Percentiles rank a stretch among this genome's conserved stretches.
These are phyloP conservation scores for Phalanger gymnotis DNA, from an alignment of 2,797 vertebrate genomes.

Conservation along the genomic window DNA sequence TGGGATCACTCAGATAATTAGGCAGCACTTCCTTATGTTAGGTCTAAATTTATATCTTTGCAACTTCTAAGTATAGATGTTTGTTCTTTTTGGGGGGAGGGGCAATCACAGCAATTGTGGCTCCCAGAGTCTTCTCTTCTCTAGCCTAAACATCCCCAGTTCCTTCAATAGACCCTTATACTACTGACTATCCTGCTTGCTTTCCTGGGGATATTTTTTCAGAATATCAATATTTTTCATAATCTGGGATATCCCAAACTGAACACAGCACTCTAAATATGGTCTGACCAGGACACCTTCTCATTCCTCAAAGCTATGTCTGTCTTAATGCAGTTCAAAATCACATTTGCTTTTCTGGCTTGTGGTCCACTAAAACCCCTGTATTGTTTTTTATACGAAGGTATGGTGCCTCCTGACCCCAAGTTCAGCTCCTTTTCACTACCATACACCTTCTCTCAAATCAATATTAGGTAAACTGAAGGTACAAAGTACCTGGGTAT, in stretches of 20 bases:
- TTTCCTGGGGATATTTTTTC: neutral
- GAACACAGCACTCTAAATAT: neutral
- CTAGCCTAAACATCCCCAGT: neutral
- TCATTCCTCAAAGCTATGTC: neutral
- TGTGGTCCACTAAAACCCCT: neutral
- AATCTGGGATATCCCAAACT: neutral
- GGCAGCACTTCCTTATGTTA: neutral
- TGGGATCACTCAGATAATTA: neutral
- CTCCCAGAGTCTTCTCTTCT: neutral
- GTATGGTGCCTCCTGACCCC: neutral
- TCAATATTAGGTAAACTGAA: neutral
- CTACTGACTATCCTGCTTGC: neutral
- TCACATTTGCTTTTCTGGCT: neutral
- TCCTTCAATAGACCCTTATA: neutral
- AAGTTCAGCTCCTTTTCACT: neutral
- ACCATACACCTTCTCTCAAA: neutral
- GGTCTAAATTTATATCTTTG: neutral
- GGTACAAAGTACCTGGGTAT: neutral
- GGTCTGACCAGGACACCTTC: neutral
- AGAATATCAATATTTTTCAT: neutral
- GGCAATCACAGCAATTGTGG: neutral
- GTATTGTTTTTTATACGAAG: neutral
- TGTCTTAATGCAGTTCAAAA: neutral
- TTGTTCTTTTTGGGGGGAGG: neutral
- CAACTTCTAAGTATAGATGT: neutral